These are phyloP conservation scores for Enoplosus armatus DNA, from an alignment of 2,797 vertebrate genomes.

Conservation along the genomic window DNA sequence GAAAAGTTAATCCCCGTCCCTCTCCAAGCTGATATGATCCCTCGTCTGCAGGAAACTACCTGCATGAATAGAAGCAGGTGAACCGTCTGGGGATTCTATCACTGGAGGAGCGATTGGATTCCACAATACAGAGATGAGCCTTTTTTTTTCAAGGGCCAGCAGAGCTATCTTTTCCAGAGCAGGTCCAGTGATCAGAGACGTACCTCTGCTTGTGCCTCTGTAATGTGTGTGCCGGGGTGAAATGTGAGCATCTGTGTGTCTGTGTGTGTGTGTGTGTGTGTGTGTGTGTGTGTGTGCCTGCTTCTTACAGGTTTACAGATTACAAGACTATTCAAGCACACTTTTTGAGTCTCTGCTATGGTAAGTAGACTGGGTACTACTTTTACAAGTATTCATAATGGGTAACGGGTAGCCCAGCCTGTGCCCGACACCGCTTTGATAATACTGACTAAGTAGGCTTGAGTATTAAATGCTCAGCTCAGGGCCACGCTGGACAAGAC, in stretches of 20 bases:
- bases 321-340: slow-evolving; percentile 40
- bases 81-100: slow-evolving; percentile 77
- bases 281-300: slow-evolving; percentile 26
- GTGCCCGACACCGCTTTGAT: slow-evolving; percentile 4
- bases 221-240: slow-evolving; percentile 56
- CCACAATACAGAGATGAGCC: slow-evolving; percentile 67
- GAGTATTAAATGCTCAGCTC: not conserved
- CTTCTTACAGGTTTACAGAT: slow-evolving; percentile 53
- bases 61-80: slow-evolving; percentile 84
- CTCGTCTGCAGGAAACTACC: slow-evolving; percentile 72
- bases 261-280: slow-evolving; percentile 21
- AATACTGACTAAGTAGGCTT: not conserved
- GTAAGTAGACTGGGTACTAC: slow-evolving; percentile 16
- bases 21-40: slow-evolving; percentile 77
- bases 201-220: slow-evolving; percentile 50
- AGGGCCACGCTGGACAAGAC: not conserved
- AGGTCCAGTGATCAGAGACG: slow-evolving; percentile 64
- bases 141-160: slow-evolving; percentile 45
- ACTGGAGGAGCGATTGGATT: slow-evolving; percentile 76
- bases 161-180: slow-evolving; percentile 57
- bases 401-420: slow-evolving; percentile 32
- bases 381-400: slow-evolving; percentile 38
- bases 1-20: slow-evolving; percentile 78
- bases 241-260: slow-evolving; percentile 60
- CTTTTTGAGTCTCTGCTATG: slow-evolving; percentile 24